Percentiles rank a stretch among this genome's conserved stretches.
Evolutionary conservation across 2,113 vertebrate genomes (phyloP).

Genomic region (Daphoenositta chrysoptera): DNA sequence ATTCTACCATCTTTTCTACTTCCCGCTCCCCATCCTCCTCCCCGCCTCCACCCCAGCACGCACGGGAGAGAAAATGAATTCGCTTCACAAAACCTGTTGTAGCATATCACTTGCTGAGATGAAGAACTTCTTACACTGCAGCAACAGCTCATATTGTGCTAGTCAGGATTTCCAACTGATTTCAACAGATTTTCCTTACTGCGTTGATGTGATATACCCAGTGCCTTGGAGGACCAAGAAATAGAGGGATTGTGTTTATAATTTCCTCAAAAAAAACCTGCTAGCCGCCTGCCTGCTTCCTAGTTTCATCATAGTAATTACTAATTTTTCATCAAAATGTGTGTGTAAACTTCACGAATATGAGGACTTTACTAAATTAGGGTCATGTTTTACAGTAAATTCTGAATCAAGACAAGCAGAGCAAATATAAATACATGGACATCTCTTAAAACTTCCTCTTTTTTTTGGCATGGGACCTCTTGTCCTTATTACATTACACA

Average conservation of each 20-base stretch:
- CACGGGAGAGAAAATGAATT: constrained; percentile 53
- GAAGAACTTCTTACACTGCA: constrained; percentile 60
- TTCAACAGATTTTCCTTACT: constrained; percentile 58
- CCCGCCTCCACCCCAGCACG: not conserved
- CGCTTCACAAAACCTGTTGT: constrained; percentile 61
- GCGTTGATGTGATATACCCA: constrained; percentile 48
- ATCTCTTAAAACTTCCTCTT: not conserved
- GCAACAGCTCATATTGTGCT: constrained; percentile 63
- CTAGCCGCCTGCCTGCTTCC: constrained; percentile 16
- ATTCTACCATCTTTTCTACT: not conserved
- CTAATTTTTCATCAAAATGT: not conserved
- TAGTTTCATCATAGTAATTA: constrained; percentile 1
- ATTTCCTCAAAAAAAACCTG: constrained; percentile 26
- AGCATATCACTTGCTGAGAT: constrained; percentile 57
- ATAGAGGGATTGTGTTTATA: constrained; percentile 21
- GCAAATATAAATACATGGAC: not conserved
- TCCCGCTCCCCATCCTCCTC: not conserved
- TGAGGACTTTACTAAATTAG: not conserved
- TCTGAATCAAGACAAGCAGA: not conserved
- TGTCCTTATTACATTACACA: constrained; percentile 53
- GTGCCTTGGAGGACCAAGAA: constrained; percentile 24
- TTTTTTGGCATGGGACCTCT: constrained; percentile 5
- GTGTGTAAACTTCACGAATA: not conserved
- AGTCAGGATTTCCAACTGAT: constrained; percentile 64
- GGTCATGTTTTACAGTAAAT: not conserved